Evolutionary conservation across 2,797 vertebrate genomes (phyloP), one percentile per base, ranked within the genome.

Genomic region (Sylvia borin): DNA sequence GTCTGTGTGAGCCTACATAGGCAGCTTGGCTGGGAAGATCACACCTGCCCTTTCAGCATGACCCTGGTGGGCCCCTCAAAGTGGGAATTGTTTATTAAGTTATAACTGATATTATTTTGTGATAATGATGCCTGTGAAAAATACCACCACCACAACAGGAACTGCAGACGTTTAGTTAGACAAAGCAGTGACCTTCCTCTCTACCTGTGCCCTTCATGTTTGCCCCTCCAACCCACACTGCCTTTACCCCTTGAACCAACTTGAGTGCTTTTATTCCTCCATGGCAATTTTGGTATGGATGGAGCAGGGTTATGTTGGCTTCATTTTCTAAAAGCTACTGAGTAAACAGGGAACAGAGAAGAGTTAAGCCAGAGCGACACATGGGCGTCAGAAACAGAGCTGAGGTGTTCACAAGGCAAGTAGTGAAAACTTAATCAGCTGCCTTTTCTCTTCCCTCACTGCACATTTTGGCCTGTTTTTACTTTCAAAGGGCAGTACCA

Each of bases 401-500:
- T 50, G 50, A 90, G 81, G 10, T 32, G 7, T 40, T 65, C 2
- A 1, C 22, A 38, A 55, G 2, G 2, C 14, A 19, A 20, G 8
- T 10, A 40, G 21, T 7, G 9, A 85, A 43, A 75, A 80, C 8
- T 4, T 71, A 8, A 74, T 14, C 15, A 24, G 7, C 6, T 8
- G 17, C 31, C 16, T 85, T 85, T 82, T 79, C 54, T 68, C 17
- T 53, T 76, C 57, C 45, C 50, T 92, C 53, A 88, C 57, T 7
- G 15, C 25, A 45, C 43, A 19, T 61, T 51, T 76, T 38, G 7
- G 68, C 1, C 1, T 67, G 40, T 26, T 74, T 96, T 92, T 94
- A 34, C 65, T 97, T 96, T 93, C 82, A 83, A 97, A 97, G 97
- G 93, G 51, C 48, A 54, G 42, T 47, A 86, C 40, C 0, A 8